These are phyloP conservation scores for Onychomys leucogaster DNA, from an alignment of 2,797 vertebrate species.

Conservation along the genomic window DNA sequence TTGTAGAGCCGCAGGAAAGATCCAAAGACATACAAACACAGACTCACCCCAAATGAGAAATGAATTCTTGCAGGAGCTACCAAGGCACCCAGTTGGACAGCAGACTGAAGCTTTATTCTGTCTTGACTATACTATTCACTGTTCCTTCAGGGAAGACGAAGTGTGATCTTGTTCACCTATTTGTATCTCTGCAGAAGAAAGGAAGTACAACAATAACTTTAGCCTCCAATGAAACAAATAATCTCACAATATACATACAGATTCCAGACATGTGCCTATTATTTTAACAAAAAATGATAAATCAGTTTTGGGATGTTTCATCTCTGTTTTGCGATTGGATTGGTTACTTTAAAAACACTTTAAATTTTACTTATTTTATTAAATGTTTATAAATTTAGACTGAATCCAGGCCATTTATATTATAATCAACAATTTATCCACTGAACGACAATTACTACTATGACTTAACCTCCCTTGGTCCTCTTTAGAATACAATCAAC, in stretches of 20 bases:
- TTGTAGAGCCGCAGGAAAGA: conserved; percentile 62
- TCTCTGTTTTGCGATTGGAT: neutral
- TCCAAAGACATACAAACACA: neutral
- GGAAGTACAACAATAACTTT: neutral
- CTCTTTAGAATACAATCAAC: neutral
- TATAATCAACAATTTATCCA: neutral
- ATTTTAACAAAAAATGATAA: conserved; percentile 2
- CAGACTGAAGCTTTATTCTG: neutral
- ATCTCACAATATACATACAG: neutral
- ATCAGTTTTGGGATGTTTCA: neutral
- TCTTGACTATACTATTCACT: neutral
- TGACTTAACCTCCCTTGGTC: neutral
- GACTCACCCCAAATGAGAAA: neutral
- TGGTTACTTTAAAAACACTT: neutral
- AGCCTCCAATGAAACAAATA: conserved; percentile 26
- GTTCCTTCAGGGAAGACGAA: neutral
- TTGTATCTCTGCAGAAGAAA: neutral
- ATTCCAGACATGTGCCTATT: neutral
- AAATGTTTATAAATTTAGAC: conserved; percentile 8
- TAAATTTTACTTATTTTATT: conserved; percentile 6
- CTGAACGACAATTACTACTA: neutral
- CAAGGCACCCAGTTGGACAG: neutral
- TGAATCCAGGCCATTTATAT: neutral
- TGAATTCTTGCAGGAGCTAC: neutral
- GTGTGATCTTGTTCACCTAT: neutral